These are phyloP conservation scores for Pedicia rivosa DNA, from an alignment of 2,888 invertebrate genomes.

Conservation along the genomic window DNA sequence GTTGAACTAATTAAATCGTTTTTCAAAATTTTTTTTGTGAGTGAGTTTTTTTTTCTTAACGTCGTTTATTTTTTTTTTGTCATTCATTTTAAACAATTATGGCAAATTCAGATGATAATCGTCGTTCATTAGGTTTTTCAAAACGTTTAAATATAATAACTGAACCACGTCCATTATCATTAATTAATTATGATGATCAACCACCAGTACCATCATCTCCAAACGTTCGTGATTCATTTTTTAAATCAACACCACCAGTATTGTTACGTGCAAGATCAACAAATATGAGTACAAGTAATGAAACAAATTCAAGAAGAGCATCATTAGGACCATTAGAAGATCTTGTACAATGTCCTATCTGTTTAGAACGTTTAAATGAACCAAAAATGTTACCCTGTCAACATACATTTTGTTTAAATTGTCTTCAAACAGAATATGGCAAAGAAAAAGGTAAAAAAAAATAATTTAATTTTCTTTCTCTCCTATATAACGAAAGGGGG, in stretches of 20 bases:
- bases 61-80: too few species aligned
- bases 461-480: too few species aligned
- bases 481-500: too few species aligned
- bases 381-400: slow-evolving; percentile 50
- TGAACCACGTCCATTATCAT: slow-evolving; percentile 1
- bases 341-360: slow-evolving; percentile 42
- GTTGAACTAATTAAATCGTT: too few species aligned
- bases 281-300: neutral
- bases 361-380: slow-evolving; percentile 37
- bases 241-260: neutral
- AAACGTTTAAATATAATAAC: slow-evolving; percentile 2
- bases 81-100: too few species aligned
- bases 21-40: too few species aligned
- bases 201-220: neutral
- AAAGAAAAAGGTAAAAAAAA: too few species aligned
- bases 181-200: neutral
- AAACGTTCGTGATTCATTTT: neutral
- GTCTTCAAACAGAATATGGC: slow-evolving; percentile 19
- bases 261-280: neutral
- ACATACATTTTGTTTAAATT: slow-evolving; percentile 46
- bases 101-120: too few species aligned
- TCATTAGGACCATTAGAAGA: slow-evolving; percentile 36
- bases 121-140: neutral
- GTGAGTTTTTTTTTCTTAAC: too few species aligned
- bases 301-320: neutral